Conservation (phyloP, 1,140 invertebrate species). For the Theocolax elegans region DNA sequence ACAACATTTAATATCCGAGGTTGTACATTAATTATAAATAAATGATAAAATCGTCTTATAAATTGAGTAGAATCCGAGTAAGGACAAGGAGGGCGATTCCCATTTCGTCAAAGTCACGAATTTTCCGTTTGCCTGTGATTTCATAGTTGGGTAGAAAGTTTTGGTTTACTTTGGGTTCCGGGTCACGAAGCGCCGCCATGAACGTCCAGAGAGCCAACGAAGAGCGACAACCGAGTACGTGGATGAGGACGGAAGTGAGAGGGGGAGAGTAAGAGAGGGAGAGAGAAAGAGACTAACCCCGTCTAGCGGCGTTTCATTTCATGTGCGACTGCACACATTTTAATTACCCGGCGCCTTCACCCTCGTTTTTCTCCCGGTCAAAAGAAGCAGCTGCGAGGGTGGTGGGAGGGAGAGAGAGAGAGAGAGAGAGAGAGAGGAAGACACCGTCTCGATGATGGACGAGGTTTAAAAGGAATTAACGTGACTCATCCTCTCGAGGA, state of each 20-base stretch:
- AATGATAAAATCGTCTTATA: no score
- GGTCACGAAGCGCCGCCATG: constrained; percentile 1
- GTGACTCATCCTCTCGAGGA: neutral
- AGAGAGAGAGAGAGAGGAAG: neutral
- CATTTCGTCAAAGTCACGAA: neutral
- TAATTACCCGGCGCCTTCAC: constrained; percentile 38
- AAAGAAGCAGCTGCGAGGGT: no score
- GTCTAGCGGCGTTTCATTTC: constrained; percentile 40
- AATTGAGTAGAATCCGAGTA: no score
- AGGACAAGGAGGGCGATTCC: neutral
- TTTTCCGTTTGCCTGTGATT: neutral
- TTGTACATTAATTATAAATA: no score
- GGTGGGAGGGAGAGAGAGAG: no score
- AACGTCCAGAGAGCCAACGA: no score
- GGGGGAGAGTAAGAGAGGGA: neutral
- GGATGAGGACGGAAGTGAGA: no score
- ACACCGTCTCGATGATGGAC: neutral
- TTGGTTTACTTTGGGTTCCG: constrained; percentile 3
- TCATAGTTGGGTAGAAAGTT: neutral
- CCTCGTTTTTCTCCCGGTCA: no score
- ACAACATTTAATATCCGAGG: no score
- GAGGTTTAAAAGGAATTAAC: constrained; percentile 1
- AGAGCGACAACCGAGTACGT: no score
- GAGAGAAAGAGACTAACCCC: constrained; percentile 29
- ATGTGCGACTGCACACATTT: constrained; percentile 41